A percentile compares a stretch with the other conserved stretches of the same genome.
phyloP scores from a whole-genome alignment of 2,888 invertebrate species.

The Dendrolimus houi region DNA sequence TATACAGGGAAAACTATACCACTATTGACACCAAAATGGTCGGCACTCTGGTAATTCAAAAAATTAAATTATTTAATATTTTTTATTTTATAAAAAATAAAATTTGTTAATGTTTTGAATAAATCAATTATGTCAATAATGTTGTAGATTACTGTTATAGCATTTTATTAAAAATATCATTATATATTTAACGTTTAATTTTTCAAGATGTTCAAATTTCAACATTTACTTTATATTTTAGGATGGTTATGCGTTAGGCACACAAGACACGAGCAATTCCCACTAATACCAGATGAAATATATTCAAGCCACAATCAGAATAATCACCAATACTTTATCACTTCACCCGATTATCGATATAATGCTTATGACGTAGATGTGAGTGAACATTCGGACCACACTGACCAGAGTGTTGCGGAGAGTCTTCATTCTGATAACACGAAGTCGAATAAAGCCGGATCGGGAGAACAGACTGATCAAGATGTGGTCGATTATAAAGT shows the following conservation, averaged over 20 bases:
- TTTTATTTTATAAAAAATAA: too few species aligned
- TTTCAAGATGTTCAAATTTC: too few species aligned
- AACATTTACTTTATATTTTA: constrained; percentile 15
- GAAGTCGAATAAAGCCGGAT: constrained; percentile 31
- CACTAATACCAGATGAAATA: constrained; percentile 81
- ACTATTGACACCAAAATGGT: too few species aligned
- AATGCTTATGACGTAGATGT: constrained; percentile 51
- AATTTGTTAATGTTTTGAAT: too few species aligned
- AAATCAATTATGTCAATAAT: too few species aligned
- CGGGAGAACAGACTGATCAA: constrained; percentile 39
- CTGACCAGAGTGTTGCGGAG: constrained; percentile 61
- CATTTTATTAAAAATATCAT: too few species aligned
- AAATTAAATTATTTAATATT: too few species aligned
- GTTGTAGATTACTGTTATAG: too few species aligned
- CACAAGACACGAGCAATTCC: constrained; percentile 85
- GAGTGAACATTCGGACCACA: constrained; percentile 68
- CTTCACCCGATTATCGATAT: constrained; percentile 48
- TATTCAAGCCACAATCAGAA: constrained; percentile 65
- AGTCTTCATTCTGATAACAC: constrained; percentile 53
- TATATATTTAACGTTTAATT: too few species aligned
- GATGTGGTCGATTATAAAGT: constrained; percentile 49
- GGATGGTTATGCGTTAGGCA: constrained; percentile 88
- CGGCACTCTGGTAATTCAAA: too few species aligned
- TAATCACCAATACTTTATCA: constrained; percentile 35
- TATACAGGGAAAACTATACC: too few species aligned